Conservation (phyloP, 2,797 vertebrate genomes). For the Okamejei kenojei region DNA sequence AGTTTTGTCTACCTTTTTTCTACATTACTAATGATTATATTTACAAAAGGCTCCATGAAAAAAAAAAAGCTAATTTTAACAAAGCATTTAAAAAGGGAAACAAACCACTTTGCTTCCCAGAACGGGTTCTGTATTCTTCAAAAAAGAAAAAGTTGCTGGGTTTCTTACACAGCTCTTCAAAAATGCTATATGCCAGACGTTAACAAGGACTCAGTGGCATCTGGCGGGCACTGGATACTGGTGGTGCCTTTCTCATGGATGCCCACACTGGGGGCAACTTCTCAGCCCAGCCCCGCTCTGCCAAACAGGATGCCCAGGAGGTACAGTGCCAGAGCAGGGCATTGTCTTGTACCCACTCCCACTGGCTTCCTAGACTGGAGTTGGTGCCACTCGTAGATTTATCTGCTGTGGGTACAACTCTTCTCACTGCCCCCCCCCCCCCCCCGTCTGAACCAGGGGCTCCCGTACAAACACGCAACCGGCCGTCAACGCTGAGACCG, state of each 20-base stretch:
- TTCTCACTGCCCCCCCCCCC: too few species aligned
- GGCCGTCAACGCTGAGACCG: neutral
- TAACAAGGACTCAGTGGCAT: neutral
- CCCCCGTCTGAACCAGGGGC: too few species aligned
- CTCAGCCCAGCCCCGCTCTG: neutral
- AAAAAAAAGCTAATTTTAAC: slow-evolving; percentile 23
- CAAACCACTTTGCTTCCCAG: neutral
- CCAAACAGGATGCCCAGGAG: too few species aligned
- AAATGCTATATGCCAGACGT: neutral
- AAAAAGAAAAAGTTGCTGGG: neutral
- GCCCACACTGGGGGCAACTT: neutral
- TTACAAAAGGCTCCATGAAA: neutral
- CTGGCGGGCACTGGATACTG: neutral
- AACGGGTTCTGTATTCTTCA: neutral
- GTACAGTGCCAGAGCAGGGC: neutral
- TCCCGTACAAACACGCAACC: too few species aligned
- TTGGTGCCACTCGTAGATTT: neutral
- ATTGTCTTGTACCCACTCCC: too few species aligned
- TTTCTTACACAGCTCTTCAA: neutral
- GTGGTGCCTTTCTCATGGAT: neutral
- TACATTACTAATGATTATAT: slow-evolving; percentile 3
- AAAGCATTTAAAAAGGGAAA: slow-evolving; percentile 11
- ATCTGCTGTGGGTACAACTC: too few species aligned
- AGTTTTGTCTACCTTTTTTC: slow-evolving; percentile 1
- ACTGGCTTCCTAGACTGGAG: neutral